Percentiles rank a stretch among this genome's conserved stretches.
Evolutionary conservation across 1,140 invertebrate species (phyloP).

Genomic region (Coenobita brevimanus): DNA sequence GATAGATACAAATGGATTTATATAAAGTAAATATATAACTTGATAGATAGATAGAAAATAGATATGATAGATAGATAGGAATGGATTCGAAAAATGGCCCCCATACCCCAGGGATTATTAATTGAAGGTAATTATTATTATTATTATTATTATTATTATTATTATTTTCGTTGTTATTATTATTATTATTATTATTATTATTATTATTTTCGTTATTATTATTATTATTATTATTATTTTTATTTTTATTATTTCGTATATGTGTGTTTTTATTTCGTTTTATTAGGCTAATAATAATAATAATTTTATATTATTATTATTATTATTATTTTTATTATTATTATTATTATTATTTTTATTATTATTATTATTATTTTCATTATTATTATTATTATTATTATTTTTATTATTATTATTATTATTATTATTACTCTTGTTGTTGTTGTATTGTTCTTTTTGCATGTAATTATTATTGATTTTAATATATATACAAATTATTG

Average conservation of each 20-base stretch:
- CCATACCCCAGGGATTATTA: too few species aligned
- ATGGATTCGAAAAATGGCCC: too few species aligned
- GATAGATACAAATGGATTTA: too few species aligned
- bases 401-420: slow-evolving; percentile 39
- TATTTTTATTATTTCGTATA: background rate
- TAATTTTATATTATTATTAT: background rate
- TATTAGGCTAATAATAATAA: too few species aligned
- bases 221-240: background rate
- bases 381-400: slow-evolving; percentile 38
- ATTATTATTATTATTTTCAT: slow-evolving; percentile 4
- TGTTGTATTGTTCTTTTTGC: background rate
- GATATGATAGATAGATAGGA: too few species aligned
- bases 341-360: slow-evolving; percentile 24
- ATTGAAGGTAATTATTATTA: slow-evolving; percentile 40
- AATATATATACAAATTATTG: too few species aligned
- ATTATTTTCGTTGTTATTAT: slow-evolving; percentile 20
- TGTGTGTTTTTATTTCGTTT: background rate
- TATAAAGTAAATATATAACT: too few species aligned
- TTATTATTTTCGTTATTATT: background rate
- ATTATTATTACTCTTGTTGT: slow-evolving; percentile 32
- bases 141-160: slow-evolving; percentile 43
- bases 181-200: slow-evolving; percentile 26
- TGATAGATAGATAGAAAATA: too few species aligned
- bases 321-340: slow-evolving; percentile 40
- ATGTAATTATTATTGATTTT: background rate